Conservation (phyloP, 2,113 vertebrate species). For the Apus apus region DNA sequence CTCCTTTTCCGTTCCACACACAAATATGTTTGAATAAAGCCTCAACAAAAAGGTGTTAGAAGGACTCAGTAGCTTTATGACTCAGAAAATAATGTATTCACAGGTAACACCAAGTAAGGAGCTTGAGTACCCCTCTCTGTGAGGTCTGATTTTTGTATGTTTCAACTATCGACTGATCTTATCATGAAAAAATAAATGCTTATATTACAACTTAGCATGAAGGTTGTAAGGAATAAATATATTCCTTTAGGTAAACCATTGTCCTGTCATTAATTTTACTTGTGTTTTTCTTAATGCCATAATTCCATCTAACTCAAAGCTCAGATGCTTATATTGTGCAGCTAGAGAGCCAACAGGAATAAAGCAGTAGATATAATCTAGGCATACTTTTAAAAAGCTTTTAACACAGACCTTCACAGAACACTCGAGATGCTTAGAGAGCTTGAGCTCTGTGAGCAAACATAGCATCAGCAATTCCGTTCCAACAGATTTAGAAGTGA, state of each 20-base stretch:
- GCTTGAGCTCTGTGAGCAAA: not conserved
- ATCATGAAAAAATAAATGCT: not conserved
- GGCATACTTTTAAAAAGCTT: not conserved
- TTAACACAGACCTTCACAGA: not conserved
- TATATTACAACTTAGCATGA: not conserved
- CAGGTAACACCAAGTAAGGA: not conserved
- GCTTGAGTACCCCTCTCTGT: not conserved
- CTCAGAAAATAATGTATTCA: not conserved
- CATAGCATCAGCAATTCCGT: not conserved
- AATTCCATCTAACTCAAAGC: not conserved
- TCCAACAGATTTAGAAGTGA: not conserved
- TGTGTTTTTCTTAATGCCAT: slow-evolving; percentile 23
- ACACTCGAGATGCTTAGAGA: not conserved
- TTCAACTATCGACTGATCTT: not conserved
- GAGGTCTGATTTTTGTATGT: slow-evolving; percentile 9
- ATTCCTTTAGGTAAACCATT: slow-evolving; percentile 2
- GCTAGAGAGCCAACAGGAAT: not conserved
- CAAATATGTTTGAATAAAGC: not conserved
- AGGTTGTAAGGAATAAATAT: not conserved
- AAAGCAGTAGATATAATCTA: not conserved
- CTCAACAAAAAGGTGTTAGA: not conserved
- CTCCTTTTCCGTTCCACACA: not conserved
- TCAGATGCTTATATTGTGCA: not conserved
- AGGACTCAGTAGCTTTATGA: not conserved
- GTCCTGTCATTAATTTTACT: not conserved